phyloP scores from a whole-genome alignment of 2,888 invertebrate species.

The Spatulosminthurus flaviceps region DNA sequence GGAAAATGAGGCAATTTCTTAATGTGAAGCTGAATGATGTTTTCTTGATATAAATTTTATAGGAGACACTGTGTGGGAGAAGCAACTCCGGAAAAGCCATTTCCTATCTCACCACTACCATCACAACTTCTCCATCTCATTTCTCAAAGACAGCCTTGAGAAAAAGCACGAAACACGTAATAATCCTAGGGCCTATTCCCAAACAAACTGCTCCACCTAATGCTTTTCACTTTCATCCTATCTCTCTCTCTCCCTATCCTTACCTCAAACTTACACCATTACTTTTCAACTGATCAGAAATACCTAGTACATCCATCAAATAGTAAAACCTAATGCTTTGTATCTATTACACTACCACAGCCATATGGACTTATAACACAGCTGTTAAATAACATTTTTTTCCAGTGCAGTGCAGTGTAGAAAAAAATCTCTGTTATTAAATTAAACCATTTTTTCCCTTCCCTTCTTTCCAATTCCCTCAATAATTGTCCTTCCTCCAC shows the following conservation, averaged over 20 bases:
- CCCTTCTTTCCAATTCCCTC: too few species aligned
- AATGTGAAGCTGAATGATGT: slow-evolving; percentile 63
- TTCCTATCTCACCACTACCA: slow-evolving; percentile 48
- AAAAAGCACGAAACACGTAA: slow-evolving; percentile 43
- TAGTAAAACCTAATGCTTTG: too few species aligned
- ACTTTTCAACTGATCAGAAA: not conserved
- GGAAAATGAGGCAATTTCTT: slow-evolving; percentile 62
- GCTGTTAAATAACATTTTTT: too few species aligned
- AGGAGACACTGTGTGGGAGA: slow-evolving; percentile 24
- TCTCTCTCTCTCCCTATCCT: not conserved
- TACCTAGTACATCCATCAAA: too few species aligned
- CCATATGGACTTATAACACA: too few species aligned
- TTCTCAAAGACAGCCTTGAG: slow-evolving; percentile 34
- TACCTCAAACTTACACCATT: not conserved
- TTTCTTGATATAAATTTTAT: slow-evolving; percentile 61
- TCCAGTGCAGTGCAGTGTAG: too few species aligned
- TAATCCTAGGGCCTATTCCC: slow-evolving; percentile 1
- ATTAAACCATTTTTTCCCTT: too few species aligned
- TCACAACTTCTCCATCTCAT: slow-evolving; percentile 43
- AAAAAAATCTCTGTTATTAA: too few species aligned
- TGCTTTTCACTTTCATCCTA: too few species aligned
- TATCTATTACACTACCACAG: too few species aligned
- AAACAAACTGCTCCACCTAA: slow-evolving; percentile 21
- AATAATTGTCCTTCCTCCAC: too few species aligned
- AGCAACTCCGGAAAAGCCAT: slow-evolving; percentile 32